Evolutionary conservation across 2,888 invertebrate species (phyloP), one percentile per base, ranked within the genome.

Genomic region (Endotricha flammealis): DNA sequence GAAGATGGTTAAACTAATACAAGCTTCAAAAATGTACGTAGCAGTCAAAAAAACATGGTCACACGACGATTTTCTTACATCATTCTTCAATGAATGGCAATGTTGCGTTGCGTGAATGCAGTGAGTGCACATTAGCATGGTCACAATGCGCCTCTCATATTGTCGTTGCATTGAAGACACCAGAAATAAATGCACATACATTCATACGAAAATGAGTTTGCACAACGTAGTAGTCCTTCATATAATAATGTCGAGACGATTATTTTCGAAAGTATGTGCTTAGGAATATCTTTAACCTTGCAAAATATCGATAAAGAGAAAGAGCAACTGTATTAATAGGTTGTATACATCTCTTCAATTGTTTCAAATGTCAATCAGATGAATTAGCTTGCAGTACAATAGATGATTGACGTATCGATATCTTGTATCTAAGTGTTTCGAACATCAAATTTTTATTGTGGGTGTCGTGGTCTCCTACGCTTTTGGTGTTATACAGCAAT

Each of bases 391-490:
- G 40, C 43, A 57, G 50, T 48, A 77, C 72, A 73, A 78, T 70
- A 50, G 60, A 59, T 72, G 73, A 77, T 73, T 73, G 74, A 71
- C 71, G 48, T 73, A 71, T 77, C 68, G 57, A 48, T 52, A 56
- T 56, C 43, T 58, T 44, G 47, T 54, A 73, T 71, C 73, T 59
- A 40, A 53, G 31, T 38, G 32, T 16, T 16, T 14, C 36, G 35
- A 40, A 42, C 43, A 44, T 38, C 27, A 41, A 39, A 33, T 43
- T 45, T 47, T 49, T 44, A 35, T 42, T 41, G 67, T 66, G 64
- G 68, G 69, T 64, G 66, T 66, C 42, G 36, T 38, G 24, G 44
- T 58, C 55, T 63, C 62, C 63, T 63, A 61, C 58, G 61, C 55
- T 39, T 44, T 36, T 25, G 23, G 24, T 10, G 32, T n/a, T 24